Evolutionary conservation across 2,113 vertebrate species (phyloP), one percentile per base, ranked within the genome.

Genomic region (Nycticryphes semicollaris): DNA sequence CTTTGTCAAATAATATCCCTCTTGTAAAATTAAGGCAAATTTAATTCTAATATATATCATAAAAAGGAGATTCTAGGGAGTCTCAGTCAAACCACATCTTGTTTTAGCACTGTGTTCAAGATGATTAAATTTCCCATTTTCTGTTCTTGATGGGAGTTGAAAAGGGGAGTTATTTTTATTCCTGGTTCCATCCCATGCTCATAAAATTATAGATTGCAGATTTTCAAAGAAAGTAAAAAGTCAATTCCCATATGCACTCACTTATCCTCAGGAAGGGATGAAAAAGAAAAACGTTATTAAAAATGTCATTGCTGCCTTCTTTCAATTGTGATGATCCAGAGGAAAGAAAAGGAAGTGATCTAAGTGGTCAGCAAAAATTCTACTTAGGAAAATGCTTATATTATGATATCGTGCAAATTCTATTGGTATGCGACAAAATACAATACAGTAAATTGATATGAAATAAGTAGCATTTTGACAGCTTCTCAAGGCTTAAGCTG

Each of bases 71-170:
- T 97, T 89, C 73, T 83, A 69, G 82, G 89, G 87, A 96, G 84
- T 73, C 48, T 91, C 77, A 82, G 82, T 78, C 66, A 96, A 93
- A 87, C 25, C 35, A 76, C 10, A 63, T 87, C 78, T 87, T 94
- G 62, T 76, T 96, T 93, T 83, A 95, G 45, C 66, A 85, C 66
- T 87, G 30, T 94, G 74, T 94, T 96, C 87, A 93, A 95, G 93
- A 93, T 85, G 62, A 96, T 94, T 96, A 94, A 94, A 95, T 94
- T 96, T 95, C 70, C 62, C 67, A 95, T 93, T 94, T 94, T 89
- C 84, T 94, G 15, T 78, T 85, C 81, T 84, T 91, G 78, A 95
- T 89, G 51, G 90, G 70, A 93, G 48, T 82, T 94, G 83, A 85
- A 93, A 91, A 95, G 45, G 22, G 45, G 62, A 94, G 81, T 89